Evolutionary conservation across 2,888 invertebrate genomes (phyloP).

Genomic region (Drosophila barbarae): DNA sequence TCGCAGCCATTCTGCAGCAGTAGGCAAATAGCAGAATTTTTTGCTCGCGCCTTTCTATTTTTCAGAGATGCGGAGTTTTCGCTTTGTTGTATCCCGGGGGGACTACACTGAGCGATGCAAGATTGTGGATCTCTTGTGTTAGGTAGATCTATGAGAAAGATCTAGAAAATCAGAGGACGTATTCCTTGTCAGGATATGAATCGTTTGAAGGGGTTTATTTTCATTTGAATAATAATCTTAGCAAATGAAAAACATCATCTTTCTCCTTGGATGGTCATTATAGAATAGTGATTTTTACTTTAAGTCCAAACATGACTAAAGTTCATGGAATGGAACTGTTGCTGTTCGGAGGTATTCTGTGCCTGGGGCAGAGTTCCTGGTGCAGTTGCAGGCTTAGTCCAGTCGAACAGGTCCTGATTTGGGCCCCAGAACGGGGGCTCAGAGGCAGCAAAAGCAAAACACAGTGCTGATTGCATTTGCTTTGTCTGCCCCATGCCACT

Average conservation of each 20-base stretch:
- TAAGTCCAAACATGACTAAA: neutral
- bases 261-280: neutral
- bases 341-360: neutral
- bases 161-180: neutral
- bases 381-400: constrained; percentile 25
- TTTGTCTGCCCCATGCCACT: constrained; percentile 40
- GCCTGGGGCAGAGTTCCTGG: constrained; percentile 1
- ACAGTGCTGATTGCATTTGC: constrained; percentile 56
- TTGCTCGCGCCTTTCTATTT: constrained; percentile 50
- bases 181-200: no score
- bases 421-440: constrained; percentile 14
- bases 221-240: neutral
- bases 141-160: neutral
- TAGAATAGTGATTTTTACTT: neutral
- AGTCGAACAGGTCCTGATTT: constrained; percentile 36
- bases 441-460: constrained; percentile 45
- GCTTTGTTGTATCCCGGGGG: constrained; percentile 35
- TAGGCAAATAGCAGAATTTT: constrained; percentile 50
- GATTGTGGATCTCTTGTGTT: no score
- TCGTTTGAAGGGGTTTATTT: no score
- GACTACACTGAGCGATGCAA: constrained; percentile 30
- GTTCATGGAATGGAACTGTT: neutral
- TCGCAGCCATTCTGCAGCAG: constrained; percentile 37
- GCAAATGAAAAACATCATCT: no score
- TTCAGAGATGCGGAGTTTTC: constrained; percentile 42